Evolutionary conservation across 2,888 invertebrate genomes (phyloP), one percentile per base, ranked within the genome.

Genomic region (Spialia ferax): DNA sequence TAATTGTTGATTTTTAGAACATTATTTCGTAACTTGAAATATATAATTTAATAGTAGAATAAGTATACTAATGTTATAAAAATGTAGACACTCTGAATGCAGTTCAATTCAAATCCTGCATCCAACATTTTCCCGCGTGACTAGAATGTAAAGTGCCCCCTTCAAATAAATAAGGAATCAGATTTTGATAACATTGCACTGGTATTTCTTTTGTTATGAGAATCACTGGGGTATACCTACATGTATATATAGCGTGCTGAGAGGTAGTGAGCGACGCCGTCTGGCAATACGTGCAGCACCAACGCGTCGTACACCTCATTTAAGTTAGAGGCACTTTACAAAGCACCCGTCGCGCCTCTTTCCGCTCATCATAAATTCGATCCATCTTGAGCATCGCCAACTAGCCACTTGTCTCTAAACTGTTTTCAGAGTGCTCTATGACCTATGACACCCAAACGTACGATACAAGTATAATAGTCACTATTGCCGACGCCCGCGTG

Each of bases 71-170:
- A 75, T 74, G 76, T 72, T 70, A 73, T 70, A 74, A 75, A 63
- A 71, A 70, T 71, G 71, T 69, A 71, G 70, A 73, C 81, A 79
- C 82, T 82, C 84, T 80, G 82, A 82, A 80, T 68, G 76, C 82
- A 81, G 80, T 77, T 77, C 72, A 73, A 74, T 73, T 72, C 74
- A 70, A 73, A 79, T 71, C 73, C 71, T 68, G 70, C 63, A 69
- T 69, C 67, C 52, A 62, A 56, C 68, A 62, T 42, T 70, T n/a
- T 69, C 23, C 66, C 62, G 73, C 74, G 72, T 73, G 77, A 75
- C 75, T 76, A 74, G 75, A 74, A 72, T 74, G 74, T 70, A 72
- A 71, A 76, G 70, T 72, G 74, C 70, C 73, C 69, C 65, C 7
- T 20, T 8, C 26, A 32, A 10, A 32, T 18, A 32, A 62, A 64